phyloP scores from a whole-genome alignment of 2,113 vertebrate species.

The Neotoma lepida region DNA sequence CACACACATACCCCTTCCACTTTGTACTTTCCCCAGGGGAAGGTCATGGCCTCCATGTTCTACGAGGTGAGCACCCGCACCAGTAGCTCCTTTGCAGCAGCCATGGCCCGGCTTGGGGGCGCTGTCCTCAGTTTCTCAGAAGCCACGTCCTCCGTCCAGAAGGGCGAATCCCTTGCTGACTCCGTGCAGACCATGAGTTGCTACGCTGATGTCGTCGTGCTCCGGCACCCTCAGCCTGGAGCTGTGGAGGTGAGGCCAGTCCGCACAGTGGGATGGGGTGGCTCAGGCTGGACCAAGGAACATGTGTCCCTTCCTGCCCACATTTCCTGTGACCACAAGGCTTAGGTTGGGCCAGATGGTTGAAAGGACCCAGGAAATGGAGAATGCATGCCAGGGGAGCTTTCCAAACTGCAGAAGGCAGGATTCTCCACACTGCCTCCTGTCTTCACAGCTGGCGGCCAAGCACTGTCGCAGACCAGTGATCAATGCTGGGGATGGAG shows the following conservation, averaged over 20 bases:
- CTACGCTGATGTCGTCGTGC: slow-evolving; percentile 94
- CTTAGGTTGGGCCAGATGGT: not conserved
- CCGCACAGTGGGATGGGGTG: not conserved
- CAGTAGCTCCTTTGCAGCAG: slow-evolving; percentile 94
- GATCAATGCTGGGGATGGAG: slow-evolving; percentile 97
- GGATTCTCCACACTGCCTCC: not conserved
- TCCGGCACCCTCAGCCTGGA: slow-evolving; percentile 93
- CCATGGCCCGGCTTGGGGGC: slow-evolving; percentile 96
- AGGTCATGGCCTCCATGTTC: slow-evolving; percentile 98
- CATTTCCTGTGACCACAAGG: not conserved
- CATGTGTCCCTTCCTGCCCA: not conserved
- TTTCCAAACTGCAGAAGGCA: too few relatives aligned
- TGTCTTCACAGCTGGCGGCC: slow-evolving; percentile 88
- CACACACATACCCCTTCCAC: fast-evolving
- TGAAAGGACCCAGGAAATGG: not conserved
- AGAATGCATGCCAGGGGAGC: fast-evolving
- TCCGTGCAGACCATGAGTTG: slow-evolving; percentile 98
- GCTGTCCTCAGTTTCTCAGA: slow-evolving; percentile 94
- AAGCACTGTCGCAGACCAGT: slow-evolving; percentile 95
- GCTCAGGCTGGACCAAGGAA: not conserved
- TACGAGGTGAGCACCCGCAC: slow-evolving; percentile 97
- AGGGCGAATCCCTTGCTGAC: slow-evolving; percentile 95
- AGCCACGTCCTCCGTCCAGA: slow-evolving; percentile 95
- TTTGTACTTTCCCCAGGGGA: slow-evolving; percentile 85
- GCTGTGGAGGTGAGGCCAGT: slow-evolving; percentile 91